Base-by-base conservation (phyloP, 2,113 vertebrate species). In the Trinectes maculatus region DNA sequence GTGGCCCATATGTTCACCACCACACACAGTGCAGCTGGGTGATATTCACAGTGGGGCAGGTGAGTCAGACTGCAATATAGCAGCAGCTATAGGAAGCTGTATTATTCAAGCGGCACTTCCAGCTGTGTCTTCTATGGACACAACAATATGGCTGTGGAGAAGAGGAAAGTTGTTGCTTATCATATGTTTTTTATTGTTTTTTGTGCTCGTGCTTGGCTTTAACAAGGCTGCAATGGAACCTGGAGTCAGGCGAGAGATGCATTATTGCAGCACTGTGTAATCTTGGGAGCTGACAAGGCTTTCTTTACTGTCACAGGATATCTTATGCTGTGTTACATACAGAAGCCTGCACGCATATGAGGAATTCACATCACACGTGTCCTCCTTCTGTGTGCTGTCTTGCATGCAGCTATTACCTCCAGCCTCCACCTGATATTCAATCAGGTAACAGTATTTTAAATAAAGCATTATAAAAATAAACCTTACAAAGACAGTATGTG, bases 101-200 rank as follows among this genome's bases (percentile, higher is more conserved):
- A 66, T 84, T 66, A 74, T 79, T 89, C 76, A 86, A 88, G 84
- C 62, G 51, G 42, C 42, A 39, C 59, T 68, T 77, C 78, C 82
- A 85, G 83, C 70, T 83, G 74, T 25, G 49, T 67, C 49, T 62
- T 69, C 55, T 9, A 24, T n/a, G n/a, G 18, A 59, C 54, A 25
- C 37, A 24, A 60, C 40, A 43, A n/a, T n/a, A n/a, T 8, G 3
- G 34, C 26, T n/a, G n/a, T 36, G 42, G 65, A 37, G 46, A 40
- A 74, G 67, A 63, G 39, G 34, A 31, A 25, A 16, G 39, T 74
- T 11, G 18, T 61, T 10, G 55, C 33, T 15, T 53, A 39, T 77
- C 46, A 39, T 8, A 39, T 47, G 15, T 37, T 69, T 60, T 71
- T 57, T 25, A 47, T 34, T 52, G 62, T 31, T 25, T 10, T 25